These are phyloP conservation scores for Brachyhypopomus occidentalis DNA, from an alignment of 2,113 vertebrate genomes.

Conservation along the genomic window DNA sequence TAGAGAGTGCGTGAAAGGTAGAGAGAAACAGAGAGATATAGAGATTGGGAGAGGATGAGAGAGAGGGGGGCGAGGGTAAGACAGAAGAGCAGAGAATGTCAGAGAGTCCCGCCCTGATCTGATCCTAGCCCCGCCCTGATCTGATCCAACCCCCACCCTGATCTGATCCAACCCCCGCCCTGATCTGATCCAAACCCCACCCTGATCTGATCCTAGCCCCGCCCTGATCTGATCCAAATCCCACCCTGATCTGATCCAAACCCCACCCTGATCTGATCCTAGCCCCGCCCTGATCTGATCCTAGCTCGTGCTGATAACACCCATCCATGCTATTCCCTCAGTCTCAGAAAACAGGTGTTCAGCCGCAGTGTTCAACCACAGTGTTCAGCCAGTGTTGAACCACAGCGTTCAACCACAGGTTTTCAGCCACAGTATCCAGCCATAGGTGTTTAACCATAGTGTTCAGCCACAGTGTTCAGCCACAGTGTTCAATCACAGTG, in stretches of 20 bases:
- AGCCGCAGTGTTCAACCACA: too few relatives aligned
- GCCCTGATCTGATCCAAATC: conserved; percentile 44
- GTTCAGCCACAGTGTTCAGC: too few relatives aligned
- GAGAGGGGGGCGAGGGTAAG: background rate
- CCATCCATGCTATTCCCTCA: background rate
- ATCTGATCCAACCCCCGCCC: conserved; percentile 50
- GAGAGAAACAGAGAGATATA: too few relatives aligned
- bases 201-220: conserved; percentile 48
- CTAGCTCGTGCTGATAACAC: too few relatives aligned
- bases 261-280: conserved; percentile 50
- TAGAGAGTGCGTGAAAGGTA: too few relatives aligned
- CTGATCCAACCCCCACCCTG: background rate
- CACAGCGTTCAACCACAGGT: too few relatives aligned
- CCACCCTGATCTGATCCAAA: conserved; percentile 34
- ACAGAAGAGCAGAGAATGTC: background rate
- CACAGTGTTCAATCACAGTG: too few relatives aligned
- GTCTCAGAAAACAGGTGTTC: background rate
- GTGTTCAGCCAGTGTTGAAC: too few relatives aligned
- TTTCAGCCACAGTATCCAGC: too few relatives aligned
- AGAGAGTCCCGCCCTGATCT: conserved; percentile 54
- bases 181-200: conserved; percentile 45
- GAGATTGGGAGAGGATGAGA: too few relatives aligned
- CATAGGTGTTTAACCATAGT: too few relatives aligned
- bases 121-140: conserved; percentile 50
- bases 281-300: conserved; percentile 50